Conservation (phyloP, 2,797 vertebrate genomes). For the Denticeps clupeoides region DNA sequence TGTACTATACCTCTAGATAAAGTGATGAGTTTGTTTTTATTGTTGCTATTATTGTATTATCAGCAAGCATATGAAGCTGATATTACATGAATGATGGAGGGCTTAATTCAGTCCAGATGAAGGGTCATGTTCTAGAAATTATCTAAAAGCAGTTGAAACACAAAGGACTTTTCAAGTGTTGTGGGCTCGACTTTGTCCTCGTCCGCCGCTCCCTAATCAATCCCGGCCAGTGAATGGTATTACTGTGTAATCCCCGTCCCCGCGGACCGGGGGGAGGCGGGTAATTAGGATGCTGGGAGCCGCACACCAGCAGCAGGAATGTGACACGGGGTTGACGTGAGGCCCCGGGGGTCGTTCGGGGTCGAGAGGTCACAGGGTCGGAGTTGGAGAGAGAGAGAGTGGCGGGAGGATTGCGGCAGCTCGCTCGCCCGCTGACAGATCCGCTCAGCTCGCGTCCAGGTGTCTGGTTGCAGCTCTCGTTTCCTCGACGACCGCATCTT, state of each 20-base stretch:
- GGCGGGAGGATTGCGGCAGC: conserved; percentile 26
- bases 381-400: not conserved
- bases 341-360: conserved; percentile 23
- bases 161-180: too few species aligned
- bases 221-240: conserved; percentile 29
- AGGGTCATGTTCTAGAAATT: not conserved
- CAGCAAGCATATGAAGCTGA: too few species aligned
- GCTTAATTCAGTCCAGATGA: too few species aligned
- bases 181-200: too few species aligned
- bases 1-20: too few species aligned
- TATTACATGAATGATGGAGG: too few species aligned
- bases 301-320: conserved; percentile 27
- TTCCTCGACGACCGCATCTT: conserved; percentile 30
- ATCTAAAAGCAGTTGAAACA: too few species aligned
- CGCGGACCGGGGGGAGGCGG: not conserved
- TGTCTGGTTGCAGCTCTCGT: conserved; percentile 33
- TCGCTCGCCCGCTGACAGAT: conserved; percentile 15
- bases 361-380: conserved; percentile 30
- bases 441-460: conserved; percentile 21
- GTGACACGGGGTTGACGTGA: conserved; percentile 35
- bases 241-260: conserved; percentile 35
- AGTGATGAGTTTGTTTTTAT: too few species aligned
- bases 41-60: too few species aligned
- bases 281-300: conserved; percentile 36
- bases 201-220: conserved; percentile 23